Evolutionary conservation across 1,140 invertebrate species (phyloP), one percentile per base, ranked within the genome.

Genomic region (Drosophila grimshawi): DNA sequence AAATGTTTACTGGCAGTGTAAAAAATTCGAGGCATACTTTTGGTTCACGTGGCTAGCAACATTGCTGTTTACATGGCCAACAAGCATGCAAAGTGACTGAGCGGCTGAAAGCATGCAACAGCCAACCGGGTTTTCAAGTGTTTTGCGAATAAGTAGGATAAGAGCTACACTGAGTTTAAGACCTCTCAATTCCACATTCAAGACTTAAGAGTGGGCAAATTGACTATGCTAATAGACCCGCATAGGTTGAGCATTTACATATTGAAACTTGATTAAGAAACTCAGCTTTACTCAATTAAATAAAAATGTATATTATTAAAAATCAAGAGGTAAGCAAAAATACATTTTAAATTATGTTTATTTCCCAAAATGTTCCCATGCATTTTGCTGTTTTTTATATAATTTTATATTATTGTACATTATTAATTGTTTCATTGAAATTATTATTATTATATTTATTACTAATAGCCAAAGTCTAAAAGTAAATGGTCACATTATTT

Each of bases 11-110:
- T 56, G 57, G 56, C 55, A 48, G 48, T 46, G 53, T 61, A 64
- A 59, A 66, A 72, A 76, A 72, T 72, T 72, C 69, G 70, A 66
- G 69, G 74, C 68, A 66, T 66, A 76, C 68, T 72, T 65, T 65
- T 49, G 45, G 51, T 62, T 56, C 56, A 52, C 57, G 56, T 43
- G 68, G 53, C 33, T 55, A 48, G 55, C 29, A 72, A 72, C 68
- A 76, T 72, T 76, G 61, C 60, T 71, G 72, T 70, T 75, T 75
- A 71, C 60, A 56, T 74, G 64, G 65, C 48, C 71, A 74, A 67
- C 55, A 59, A 65, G 51, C 61, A 71, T 71, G 68, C 68, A 71
- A 71, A 65, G 48, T 57, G 57, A 41, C 57, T 35, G 48, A 32
- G 52, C 10, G n/a, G 33, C 67, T 35, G 33, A 32, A 62, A 46